A percentile compares a stretch with the other conserved stretches of the same genome.
phyloP scores from a whole-genome alignment of 2,113 vertebrate genomes.

The Odontesthes bonariensis region DNA sequence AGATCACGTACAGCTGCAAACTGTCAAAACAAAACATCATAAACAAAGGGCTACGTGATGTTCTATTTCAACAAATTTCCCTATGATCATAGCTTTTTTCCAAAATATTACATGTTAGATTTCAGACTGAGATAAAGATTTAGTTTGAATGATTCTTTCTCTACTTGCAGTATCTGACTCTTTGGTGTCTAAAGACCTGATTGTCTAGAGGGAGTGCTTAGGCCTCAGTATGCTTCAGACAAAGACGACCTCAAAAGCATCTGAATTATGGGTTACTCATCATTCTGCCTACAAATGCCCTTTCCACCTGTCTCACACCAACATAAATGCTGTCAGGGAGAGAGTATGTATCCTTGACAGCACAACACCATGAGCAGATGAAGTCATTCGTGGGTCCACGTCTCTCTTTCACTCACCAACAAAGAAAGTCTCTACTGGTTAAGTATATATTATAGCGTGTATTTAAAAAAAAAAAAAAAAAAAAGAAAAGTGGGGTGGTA shows the following conservation, averaged over 20 bases:
- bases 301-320: not conserved
- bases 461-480: too few species aligned
- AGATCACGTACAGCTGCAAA: slow-evolving; percentile 30
- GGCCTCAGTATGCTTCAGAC: slow-evolving; percentile 47
- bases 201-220: slow-evolving; percentile 38
- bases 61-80: slow-evolving; percentile 19
- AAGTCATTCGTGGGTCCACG: not conserved
- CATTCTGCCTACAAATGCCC: not conserved
- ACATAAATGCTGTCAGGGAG: not conserved
- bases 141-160: slow-evolving; percentile 27
- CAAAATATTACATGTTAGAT: slow-evolving; percentile 6
- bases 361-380: too few species aligned
- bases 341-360: not conserved
- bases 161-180: slow-evolving; percentile 32
- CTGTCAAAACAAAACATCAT: not conserved
- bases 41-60: slow-evolving; percentile 17
- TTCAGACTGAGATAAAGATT: slow-evolving; percentile 31
- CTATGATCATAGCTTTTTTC: slow-evolving; percentile 16
- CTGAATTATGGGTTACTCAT: not conserved
- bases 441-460: not conserved
- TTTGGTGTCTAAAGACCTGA: slow-evolving; percentile 69
- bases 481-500: too few species aligned
- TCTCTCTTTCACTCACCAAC: too few species aligned
- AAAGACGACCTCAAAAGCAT: not conserved
- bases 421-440: not conserved